Evolutionary conservation across 2,113 vertebrate species (phyloP).

Genomic region (Nannobrachium achirus): DNA sequence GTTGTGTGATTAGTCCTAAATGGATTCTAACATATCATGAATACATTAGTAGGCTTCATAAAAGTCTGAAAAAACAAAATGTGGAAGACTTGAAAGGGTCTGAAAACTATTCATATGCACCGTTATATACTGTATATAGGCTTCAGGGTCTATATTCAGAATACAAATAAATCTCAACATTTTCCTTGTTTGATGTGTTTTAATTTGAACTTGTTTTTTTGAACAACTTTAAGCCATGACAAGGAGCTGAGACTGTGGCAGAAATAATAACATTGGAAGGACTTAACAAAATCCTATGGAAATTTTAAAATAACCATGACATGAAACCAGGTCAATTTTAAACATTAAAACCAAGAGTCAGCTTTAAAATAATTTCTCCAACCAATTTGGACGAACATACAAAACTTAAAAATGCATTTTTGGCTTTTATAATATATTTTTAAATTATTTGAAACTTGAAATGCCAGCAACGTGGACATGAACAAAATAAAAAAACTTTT

Average conservation of each 20-base stretch:
- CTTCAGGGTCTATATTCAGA: not conserved
- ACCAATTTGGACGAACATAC: not conserved
- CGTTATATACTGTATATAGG: too few relatives aligned
- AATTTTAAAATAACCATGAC: not conserved
- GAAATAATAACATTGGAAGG: not conserved
- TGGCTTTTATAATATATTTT: not conserved
- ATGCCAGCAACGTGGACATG: not conserved
- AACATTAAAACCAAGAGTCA: not conserved
- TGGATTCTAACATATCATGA: too few relatives aligned
- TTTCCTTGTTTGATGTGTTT: slow-evolving; percentile 5
- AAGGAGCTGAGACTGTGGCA: too few relatives aligned
- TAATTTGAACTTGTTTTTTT: not conserved
- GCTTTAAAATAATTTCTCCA: not conserved
- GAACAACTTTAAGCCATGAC: too few relatives aligned
- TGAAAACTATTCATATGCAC: too few relatives aligned
- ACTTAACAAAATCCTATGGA: slow-evolving; percentile 2
- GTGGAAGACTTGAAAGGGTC: too few relatives aligned
- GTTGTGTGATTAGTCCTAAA: too few relatives aligned
- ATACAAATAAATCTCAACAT: not conserved
- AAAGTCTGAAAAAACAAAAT: too few relatives aligned
- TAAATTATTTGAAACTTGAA: too few relatives aligned
- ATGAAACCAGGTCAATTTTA: not conserved
- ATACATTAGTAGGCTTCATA: too few relatives aligned
- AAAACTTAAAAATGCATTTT: not conserved
- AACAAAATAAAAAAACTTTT: not conserved